Evolutionary conservation across 2,888 invertebrate genomes (phyloP).

Genomic region (Cryptophagus acutangulus): DNA sequence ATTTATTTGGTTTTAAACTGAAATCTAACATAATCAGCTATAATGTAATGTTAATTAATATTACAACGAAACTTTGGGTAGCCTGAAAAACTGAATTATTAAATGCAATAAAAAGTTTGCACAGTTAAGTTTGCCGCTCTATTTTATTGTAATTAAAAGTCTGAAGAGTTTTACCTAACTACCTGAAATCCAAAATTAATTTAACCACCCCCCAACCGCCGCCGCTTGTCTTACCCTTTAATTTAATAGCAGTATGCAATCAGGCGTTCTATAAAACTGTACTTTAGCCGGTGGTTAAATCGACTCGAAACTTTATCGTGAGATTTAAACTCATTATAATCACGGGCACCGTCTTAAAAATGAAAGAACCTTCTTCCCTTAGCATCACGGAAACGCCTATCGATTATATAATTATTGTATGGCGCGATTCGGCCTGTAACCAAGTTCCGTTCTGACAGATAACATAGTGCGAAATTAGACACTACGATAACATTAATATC

Average conservation of each 20-base stretch:
- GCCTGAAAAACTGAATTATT: conserved; percentile 31
- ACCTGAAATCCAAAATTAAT: conserved; percentile 42
- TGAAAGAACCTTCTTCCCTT: conserved; percentile 2
- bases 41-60: too few relatives aligned
- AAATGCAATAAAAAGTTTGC: conserved; percentile 31
- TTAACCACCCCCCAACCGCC: too few relatives aligned
- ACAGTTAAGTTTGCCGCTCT: conserved; percentile 22
- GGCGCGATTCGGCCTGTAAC: conserved; percentile 8
- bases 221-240: conserved; percentile 37
- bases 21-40: too few relatives aligned
- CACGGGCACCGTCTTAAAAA: conserved; percentile 15
- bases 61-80: too few relatives aligned
- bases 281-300: conserved; percentile 32
- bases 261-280: conserved; percentile 33
- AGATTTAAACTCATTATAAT: conserved; percentile 33
- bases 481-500: conserved; percentile 11
- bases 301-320: conserved; percentile 34
- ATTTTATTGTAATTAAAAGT: conserved; percentile 41
- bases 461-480: conserved; percentile 13
- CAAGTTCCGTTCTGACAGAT: conserved; percentile 9
- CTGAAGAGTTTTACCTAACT: conserved; percentile 35
- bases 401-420: conserved; percentile 12
- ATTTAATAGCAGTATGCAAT: conserved; percentile 39
- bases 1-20: too few relatives aligned
- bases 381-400: conserved; percentile 7